Conservation (phyloP, 1,140 invertebrate species). For the Drosophila seguyi region DNA sequence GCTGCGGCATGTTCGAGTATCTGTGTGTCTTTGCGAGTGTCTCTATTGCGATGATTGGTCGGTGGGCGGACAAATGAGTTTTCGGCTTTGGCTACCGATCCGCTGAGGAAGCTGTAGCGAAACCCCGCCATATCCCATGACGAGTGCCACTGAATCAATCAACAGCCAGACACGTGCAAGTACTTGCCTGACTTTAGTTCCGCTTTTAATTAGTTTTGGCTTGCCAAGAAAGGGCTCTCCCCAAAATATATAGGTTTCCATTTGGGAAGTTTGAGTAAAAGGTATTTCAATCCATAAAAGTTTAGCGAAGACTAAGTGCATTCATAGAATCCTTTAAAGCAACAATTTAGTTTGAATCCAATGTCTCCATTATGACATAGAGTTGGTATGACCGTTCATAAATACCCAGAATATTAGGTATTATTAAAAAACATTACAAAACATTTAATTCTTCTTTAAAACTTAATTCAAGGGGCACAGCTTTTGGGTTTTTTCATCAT, state of each 20-base stretch:
- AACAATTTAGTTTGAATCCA: no score
- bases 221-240: neutral
- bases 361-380: no score
- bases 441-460: no score
- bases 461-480: neutral
- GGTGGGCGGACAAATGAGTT: constrained; percentile 52
- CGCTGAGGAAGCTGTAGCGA: constrained; percentile 9
- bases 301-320: neutral
- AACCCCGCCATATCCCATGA: constrained; percentile 9
- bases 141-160: constrained; percentile 35
- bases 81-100: constrained; percentile 31
- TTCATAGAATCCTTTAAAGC: no score
- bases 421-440: no score
- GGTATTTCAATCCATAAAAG: neutral
- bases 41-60: constrained; percentile 24
- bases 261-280: neutral
- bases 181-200: neutral
- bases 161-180: neutral
- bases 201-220: neutral
- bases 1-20: constrained; percentile 1
- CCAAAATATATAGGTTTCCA: neutral
- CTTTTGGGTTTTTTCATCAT: neutral
- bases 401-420: no score
- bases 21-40: constrained; percentile 11
- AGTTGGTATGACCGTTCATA: no score